phyloP scores from a whole-genome alignment of 1,140 invertebrate genomes.

The Leptinotarsa undecemlineata region DNA sequence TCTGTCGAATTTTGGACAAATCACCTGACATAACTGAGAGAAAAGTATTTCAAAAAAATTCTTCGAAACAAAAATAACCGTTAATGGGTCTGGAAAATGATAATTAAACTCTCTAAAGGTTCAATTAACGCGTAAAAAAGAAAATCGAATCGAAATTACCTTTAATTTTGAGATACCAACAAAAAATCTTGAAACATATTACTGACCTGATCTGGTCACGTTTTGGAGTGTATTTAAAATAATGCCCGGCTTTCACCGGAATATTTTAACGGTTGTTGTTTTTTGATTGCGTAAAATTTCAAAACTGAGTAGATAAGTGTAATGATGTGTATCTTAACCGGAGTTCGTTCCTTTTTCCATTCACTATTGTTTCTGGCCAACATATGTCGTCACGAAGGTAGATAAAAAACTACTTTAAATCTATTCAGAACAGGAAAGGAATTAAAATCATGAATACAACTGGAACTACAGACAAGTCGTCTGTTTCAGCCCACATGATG shows the following conservation, averaged over 20 bases:
- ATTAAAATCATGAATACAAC: too few relatives aligned
- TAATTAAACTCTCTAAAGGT: not conserved
- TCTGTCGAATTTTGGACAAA: too few relatives aligned
- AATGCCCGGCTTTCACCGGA: slow-evolving; percentile 1
- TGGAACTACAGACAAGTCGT: too few relatives aligned
- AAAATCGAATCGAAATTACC: slow-evolving; percentile 3
- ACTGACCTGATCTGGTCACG: not conserved
- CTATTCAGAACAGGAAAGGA: too few relatives aligned
- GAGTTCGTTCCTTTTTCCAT: too few relatives aligned
- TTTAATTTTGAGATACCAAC: slow-evolving; percentile 3
- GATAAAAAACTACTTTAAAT: too few relatives aligned
- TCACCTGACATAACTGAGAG: too few relatives aligned
- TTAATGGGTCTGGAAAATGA: not conserved
- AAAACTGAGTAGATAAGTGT: not conserved
- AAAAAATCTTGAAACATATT: slow-evolving; percentile 1
- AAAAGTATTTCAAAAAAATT: not conserved
- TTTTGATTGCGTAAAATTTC: slow-evolving; percentile 3
- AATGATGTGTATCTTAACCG: not conserved
- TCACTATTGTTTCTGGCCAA: too few relatives aligned
- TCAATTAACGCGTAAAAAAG: not conserved
- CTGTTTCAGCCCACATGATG: too few relatives aligned
- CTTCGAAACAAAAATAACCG: not conserved
- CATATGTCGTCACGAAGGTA: too few relatives aligned
- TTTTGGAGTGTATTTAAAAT: slow-evolving; percentile 8
- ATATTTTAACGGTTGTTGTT: slow-evolving; percentile 6